Evolutionary conservation across 2,113 vertebrate genomes (phyloP).

Genomic region (Meriones unguiculatus): DNA sequence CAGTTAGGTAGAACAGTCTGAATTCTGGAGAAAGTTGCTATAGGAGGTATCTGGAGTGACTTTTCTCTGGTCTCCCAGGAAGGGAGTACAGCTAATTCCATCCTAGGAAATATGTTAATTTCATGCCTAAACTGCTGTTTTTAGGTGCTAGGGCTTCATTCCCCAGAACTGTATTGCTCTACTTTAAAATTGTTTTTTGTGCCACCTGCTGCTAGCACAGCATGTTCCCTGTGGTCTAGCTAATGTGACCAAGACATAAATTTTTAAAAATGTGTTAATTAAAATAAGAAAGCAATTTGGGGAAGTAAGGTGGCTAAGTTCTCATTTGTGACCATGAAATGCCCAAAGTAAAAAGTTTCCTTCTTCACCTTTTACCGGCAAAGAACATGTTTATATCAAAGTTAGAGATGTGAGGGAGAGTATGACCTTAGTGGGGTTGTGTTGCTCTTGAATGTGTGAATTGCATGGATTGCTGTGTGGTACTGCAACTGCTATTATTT

Average conservation of each 20-base stretch:
- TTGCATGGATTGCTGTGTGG: slow-evolving; percentile 47
- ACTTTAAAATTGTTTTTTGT: background rate
- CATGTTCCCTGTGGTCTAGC: background rate
- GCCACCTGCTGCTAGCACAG: background rate
- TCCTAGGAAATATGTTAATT: slow-evolving; percentile 6
- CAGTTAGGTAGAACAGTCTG: background rate
- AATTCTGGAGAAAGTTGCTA: slow-evolving; percentile 38
- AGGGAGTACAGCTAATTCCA: background rate
- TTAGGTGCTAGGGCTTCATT: background rate
- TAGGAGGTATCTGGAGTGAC: background rate
- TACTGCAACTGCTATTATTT: background rate
- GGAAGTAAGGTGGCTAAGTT: background rate
- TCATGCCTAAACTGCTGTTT: background rate
- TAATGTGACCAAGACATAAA: background rate
- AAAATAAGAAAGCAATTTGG: background rate
- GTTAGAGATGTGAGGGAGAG: slow-evolving; percentile 45
- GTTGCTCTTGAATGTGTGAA: slow-evolving; percentile 65
- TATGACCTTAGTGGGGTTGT: background rate
- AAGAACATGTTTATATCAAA: background rate
- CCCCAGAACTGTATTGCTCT: background rate
- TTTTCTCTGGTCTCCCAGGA: slow-evolving; percentile 50
- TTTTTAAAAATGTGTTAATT: background rate
- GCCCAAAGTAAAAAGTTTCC: background rate
- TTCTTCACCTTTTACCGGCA: background rate
- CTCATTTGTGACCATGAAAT: slow-evolving; percentile 22